phyloP scores from a whole-genome alignment of 2,113 vertebrate genomes.

The Osmerus eperlanus region DNA sequence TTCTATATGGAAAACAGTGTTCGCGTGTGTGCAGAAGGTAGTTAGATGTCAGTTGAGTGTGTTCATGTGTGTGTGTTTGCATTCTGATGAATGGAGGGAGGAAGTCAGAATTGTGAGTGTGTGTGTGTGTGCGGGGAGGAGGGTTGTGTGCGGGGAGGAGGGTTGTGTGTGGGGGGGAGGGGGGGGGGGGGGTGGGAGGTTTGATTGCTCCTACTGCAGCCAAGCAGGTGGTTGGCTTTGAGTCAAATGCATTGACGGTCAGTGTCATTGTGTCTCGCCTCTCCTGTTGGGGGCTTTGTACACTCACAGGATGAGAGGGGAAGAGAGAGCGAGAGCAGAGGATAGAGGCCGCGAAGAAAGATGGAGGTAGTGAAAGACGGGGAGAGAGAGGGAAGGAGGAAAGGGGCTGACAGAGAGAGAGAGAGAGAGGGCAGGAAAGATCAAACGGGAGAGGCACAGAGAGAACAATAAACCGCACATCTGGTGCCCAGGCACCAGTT shows the following conservation, averaged over 20 bases:
- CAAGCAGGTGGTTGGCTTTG: conserved; percentile 64
- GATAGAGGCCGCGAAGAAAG: too few relatives aligned
- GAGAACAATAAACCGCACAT: conserved; percentile 56
- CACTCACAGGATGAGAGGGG: conserved; percentile 35
- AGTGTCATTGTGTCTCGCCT: conserved; percentile 52
- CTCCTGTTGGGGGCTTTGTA: conserved; percentile 53
- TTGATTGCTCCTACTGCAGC: conserved; percentile 63
- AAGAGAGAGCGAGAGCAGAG: background rate
- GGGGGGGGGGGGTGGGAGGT: conserved; percentile 25
- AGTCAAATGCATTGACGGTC: conserved; percentile 60
- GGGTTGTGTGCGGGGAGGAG: too few relatives aligned
- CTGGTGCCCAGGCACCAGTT: conserved; percentile 49
- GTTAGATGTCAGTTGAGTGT: conserved; percentile 23
- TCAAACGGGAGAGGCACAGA: background rate
- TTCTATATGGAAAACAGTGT: conserved; percentile 9
- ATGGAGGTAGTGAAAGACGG: too few relatives aligned
- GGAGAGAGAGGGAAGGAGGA: too few relatives aligned
- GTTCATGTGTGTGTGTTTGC: conserved; percentile 36
- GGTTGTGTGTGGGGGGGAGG: too few relatives aligned
- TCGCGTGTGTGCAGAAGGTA: conserved; percentile 17
- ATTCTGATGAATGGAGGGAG: background rate
- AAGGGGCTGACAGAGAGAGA: background rate
- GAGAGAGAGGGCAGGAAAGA: background rate
- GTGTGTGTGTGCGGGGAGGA: conserved; percentile 5
- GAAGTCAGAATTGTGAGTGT: conserved; percentile 28